A percentile compares a stretch with the other conserved stretches of the same genome.
These are phyloP conservation scores for Strigamia crassipes DNA, from an alignment of 2,888 invertebrate genomes.

Conservation along the genomic window DNA sequence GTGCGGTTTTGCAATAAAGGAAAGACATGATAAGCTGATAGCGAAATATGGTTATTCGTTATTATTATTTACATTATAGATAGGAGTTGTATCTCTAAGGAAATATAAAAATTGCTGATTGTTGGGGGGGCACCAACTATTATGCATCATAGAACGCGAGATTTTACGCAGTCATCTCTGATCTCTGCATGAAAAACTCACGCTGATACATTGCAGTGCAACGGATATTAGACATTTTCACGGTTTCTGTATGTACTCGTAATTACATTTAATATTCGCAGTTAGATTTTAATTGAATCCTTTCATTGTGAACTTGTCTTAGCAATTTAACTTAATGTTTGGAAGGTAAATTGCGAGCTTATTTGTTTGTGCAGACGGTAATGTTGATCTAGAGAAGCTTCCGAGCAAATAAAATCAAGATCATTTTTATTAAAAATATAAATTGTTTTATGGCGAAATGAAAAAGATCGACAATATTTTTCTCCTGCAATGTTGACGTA, in stretches of 20 bases:
- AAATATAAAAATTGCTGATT: not conserved
- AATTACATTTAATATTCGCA: not conserved
- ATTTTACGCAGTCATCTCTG: not conserved
- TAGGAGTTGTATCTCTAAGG: not conserved
- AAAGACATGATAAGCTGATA: no score
- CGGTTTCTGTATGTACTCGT: not conserved
- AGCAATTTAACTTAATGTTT: not conserved
- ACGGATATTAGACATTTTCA: not conserved
- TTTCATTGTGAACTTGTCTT: not conserved
- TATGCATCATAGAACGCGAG: not conserved
- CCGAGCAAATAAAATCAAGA: not conserved
- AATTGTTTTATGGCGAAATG: not conserved
- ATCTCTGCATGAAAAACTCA: not conserved
- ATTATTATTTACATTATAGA: not conserved
- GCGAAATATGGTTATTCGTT: not conserved
- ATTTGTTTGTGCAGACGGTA: not conserved
- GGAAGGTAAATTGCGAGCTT: not conserved
- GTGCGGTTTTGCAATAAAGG: no score
- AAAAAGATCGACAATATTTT: not conserved
- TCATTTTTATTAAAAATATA: not conserved
- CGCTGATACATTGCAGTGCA: not conserved
- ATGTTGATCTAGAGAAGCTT: not conserved
- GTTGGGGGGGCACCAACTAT: not conserved
- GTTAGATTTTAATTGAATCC: conserved; percentile 5
- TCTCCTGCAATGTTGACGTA: not conserved